Base-by-base conservation (phyloP, 2,888 invertebrate species). In the Parelbella ahira region DNA sequence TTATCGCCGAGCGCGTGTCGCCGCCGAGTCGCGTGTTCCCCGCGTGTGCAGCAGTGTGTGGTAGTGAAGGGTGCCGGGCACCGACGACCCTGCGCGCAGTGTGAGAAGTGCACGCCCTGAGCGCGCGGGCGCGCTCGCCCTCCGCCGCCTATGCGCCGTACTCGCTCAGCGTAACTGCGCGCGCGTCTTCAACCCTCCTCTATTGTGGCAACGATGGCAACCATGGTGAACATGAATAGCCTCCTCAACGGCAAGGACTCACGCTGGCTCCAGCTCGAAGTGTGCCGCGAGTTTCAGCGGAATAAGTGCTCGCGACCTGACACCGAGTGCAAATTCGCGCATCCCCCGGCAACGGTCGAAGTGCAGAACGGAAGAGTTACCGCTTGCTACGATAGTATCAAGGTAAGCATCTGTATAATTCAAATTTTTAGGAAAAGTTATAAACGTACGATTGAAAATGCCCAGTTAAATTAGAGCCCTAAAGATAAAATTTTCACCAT, bases 311-410 rank as follows among this genome's bases (percentile, higher is more conserved):
- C 98, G 72, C 93, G 99, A 78, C 95, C 97, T 56, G 99, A 99
- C 90, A 96, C 97, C 80, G 99, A 99, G 90, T 99, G 99, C 93
- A 99, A 99, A 92, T 99, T 99, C 88, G 99, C 99, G 60, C 99
- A 99, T 91, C 99, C 99, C 53, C 98, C 99, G 58, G 94, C 97
- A 69, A 98, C 99, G 88, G 99, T 99, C 71, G 99, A 99, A 90
- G 98, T 99, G 75, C 99, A 99, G 91, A 99, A 99, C 89, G 99
- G 99, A 81, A 93, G 98, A 75, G 99, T 99, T 76, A 99, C 98
- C 70, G 99, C 99, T 70, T 99, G 99, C 92, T 99, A 99, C 93
- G 99, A 99, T 91, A 98, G 98, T 90, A 99, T 99, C 90, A 99
- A 99, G 98, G 99, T 99, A 90, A 91, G 93, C 79, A 41, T 20